Conservation (phyloP, 2,797 vertebrate species). For the Hemitrygon akajei region DNA sequence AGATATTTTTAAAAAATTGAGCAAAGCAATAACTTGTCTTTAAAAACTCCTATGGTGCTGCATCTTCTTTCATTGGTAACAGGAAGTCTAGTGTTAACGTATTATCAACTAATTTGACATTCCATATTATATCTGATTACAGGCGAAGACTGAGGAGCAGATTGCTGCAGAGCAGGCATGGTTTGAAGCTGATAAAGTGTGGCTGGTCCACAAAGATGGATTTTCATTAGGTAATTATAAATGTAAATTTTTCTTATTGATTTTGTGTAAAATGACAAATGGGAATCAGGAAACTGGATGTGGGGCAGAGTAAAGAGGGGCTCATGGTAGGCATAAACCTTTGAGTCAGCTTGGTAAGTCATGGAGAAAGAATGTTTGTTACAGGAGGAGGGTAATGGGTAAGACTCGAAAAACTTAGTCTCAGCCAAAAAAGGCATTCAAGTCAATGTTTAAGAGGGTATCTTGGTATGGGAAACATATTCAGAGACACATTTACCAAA, state of each 20-base stretch:
- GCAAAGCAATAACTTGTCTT: not conserved
- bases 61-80: not conserved
- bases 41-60: not conserved
- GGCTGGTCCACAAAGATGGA: constrained; percentile 91
- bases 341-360: not conserved
- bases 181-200: constrained; percentile 92
- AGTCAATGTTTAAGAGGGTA: not conserved
- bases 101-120: not conserved
- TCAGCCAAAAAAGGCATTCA: not conserved
- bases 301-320: not conserved
- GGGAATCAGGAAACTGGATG: not conserved
- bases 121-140: not conserved
- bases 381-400: not conserved
- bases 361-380: too few species aligned
- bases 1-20: not conserved
- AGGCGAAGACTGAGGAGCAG: constrained; percentile 95
- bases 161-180: constrained; percentile 85
- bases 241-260: not conserved
- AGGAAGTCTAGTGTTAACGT: not conserved
- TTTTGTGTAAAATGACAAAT: not conserved
- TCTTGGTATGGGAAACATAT: not conserved
- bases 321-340: too few species aligned
- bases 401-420: not conserved
- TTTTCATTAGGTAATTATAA: constrained; percentile 78
- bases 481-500: not conserved